Base-by-base conservation (phyloP, 2,888 invertebrate genomes). In the Chrysomela aeneicollis region DNA sequence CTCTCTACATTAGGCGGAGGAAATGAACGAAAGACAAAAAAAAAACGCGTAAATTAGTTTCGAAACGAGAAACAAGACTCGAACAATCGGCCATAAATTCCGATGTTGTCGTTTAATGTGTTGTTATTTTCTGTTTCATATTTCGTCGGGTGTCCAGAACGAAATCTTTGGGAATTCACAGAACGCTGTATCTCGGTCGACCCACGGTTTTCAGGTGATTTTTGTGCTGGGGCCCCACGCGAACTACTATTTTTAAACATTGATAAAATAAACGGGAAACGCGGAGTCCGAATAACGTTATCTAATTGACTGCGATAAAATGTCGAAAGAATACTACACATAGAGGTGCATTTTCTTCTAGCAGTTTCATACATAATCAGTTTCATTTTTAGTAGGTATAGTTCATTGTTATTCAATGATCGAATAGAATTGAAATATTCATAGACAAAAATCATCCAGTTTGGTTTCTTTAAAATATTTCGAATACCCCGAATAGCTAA, bases 21-120 rank as follows among this genome's bases (percentile, higher is more conserved):
- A 66, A 66, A 65, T 50, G 59, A 52, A 65, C 54, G 21, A 53
- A 62, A 53, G 32, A 47, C 30, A 35, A 18, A 47, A 59, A 54
- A 63, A 61, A 53, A 62, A 58, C 57, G 61, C 65, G 54, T 62
- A 66, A 66, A 66, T 62, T 65, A 59, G 59, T 62, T 66, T 62
- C 62, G 55, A 59, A 66, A 66, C 59, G 47, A 57, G 51, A 50
- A 61, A 64, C 58, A 61, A 59, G 64, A 65, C 63, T 61, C 67
- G 60, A 69, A 69, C 69, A 69, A 69, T 69, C 58, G 67, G 63
- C 60, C 52, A 67, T 69, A 69, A 69, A 67, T 69, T 69, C 60
- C 61, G 61, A 49, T 22, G 59, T 55, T 63, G 67, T 67, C 69
- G 61, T 67, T 65, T 69, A 59, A 66, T 19, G 62, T 66, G 59